Base-by-base conservation (phyloP, 2,113 vertebrate species). In the Trichomycterus rosablanca region DNA sequence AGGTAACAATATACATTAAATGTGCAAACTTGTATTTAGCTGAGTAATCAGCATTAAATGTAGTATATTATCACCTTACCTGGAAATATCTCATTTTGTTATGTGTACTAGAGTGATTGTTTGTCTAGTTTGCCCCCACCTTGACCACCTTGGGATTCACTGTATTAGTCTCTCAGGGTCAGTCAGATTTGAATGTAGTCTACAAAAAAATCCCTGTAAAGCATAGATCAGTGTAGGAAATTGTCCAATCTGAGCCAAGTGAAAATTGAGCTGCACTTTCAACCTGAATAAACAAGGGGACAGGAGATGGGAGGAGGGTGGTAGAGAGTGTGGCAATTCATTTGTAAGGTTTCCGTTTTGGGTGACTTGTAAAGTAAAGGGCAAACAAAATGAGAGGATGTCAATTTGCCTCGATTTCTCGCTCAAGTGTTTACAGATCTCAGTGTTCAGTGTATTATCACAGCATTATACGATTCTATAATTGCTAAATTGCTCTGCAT, bases 141-240 rank as follows among this genome's bases (percentile, higher is more conserved):
- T 32, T 67, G 75, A 77, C 74, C 74, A 67, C 63, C 68, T n/a
- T n/a, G n/a, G n/a, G n/a, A n/a, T n/a, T n/a, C n/a, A n/a, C 67
- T 70, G 68, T 59, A 81, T 62, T 72, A 78, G 63, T 75, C 67
- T 64, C 61, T 75, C 70, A 60, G 60, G 35, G 70, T 60, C 63
- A 72, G 57, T 37, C 48, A 45, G 50, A 52, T 73, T 69, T 77
- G 72, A 62, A 57, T 66, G 50, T 63, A 71, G 54, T 55, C 10
- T 52, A 61, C 4, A 37, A 54, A 28, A 9, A 12, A 15, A 75
- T 75, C 75, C 69, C 75, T 79, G 67, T 32, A 61, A 65, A 76
- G 66, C 52, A 58, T 71, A 79, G 78, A 35, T 32, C 34, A 3
- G 20, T 66, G 66, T 35, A 73, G 43, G 34, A 58, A 42, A 53